Base-by-base conservation (phyloP, 2,113 vertebrate genomes). In the Rhabdornis inornatus region DNA sequence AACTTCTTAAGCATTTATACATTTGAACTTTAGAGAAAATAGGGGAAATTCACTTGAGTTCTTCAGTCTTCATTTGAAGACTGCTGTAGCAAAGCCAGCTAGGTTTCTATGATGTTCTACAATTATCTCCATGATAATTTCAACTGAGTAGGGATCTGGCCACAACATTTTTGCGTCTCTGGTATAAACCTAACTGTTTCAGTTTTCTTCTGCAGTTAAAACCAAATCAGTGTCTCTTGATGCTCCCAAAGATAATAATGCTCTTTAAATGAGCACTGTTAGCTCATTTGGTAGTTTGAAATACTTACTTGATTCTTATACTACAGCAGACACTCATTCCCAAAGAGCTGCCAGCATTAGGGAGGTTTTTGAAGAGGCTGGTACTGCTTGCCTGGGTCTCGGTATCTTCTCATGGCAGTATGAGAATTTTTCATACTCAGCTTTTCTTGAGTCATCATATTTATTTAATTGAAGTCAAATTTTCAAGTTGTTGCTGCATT, bases 301-400 rank as follows among this genome's bases (percentile, higher is more conserved):
- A 7, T 31, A 52, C 6, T 3, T 30, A 0, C n/a, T 40, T 68
- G 18, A 27, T 80, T 87, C 53, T 80, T 4, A 1, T 3, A 19
- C 52, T 16, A 25, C 59, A 76, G 33, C 33, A 68, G 45, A 55
- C 23, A 15, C 15, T 17, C 0, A 1, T 63, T 11, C n/a, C 56
- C 56, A 23, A 20, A 12, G 13, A 64, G 24, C n/a, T 22, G 4
- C 53, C 27, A 27, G 42, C 24, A 23, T 3, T 1, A 6, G 40
- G 9, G 8, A 60, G 60, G 23, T 1, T 2, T 40, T 30, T 79
- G 23, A 42, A 42, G 30, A 71, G 24, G 20, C 44, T 69, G 10
- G 10, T 55, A 6, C 9, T 44, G 15, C 49, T 85, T 20, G 53
- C 22, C 4, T 11, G 21, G 3, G 3, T 59, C 22, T 49, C 53